phyloP scores from a whole-genome alignment of 2,888 invertebrate species.

The Pseudococcus longispinus region DNA sequence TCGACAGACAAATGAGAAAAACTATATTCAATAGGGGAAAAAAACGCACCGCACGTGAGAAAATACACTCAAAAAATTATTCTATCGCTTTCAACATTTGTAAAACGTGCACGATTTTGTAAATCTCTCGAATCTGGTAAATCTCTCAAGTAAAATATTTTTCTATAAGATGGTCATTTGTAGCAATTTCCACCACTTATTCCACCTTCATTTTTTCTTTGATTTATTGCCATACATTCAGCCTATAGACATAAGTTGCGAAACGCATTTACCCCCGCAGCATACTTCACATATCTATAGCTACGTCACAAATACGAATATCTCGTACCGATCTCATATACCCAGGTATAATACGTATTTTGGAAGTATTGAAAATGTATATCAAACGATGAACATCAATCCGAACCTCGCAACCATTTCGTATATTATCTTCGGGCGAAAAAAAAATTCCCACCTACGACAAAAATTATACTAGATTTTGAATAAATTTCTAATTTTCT shows the following conservation, averaged over 20 bases:
- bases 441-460: neutral
- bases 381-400: conserved; percentile 6
- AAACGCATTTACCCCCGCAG: neutral
- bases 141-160: conserved; percentile 40
- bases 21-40: neutral
- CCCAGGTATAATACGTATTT: neutral
- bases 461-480: neutral
- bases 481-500: conserved; percentile 12
- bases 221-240: conserved; percentile 24
- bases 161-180: conserved; percentile 42
- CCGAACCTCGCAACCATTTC: neutral
- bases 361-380: neutral
- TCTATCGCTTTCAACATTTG: conserved; percentile 31
- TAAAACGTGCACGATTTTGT: conserved; percentile 33
- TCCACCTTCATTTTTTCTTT: conserved; percentile 36
- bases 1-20: conserved; percentile 6
- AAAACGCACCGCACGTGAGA: conserved; percentile 18
- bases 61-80: conserved; percentile 43
- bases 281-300: neutral
- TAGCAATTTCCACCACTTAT: conserved; percentile 29
- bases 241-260: conserved; percentile 12
- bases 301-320: neutral
- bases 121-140: conserved; percentile 38
- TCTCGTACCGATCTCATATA: neutral
- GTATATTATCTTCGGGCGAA: no score